Base-by-base conservation (phyloP, 1,140 invertebrate genomes). In the Ptiloglossa arizonensis region DNA sequence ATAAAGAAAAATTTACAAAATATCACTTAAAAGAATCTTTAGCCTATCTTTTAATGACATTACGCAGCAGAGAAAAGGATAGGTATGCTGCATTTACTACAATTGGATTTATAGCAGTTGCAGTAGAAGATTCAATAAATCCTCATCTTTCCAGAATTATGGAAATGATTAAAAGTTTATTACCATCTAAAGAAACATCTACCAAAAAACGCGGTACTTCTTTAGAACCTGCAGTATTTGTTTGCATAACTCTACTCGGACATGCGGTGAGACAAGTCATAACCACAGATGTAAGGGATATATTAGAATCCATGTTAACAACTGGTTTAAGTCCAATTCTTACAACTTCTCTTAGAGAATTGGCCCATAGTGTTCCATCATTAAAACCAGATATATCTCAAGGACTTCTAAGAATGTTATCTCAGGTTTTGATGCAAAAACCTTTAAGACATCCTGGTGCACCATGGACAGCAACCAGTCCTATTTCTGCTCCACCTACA, bases 341-440 rank as follows among this genome's bases (percentile, higher is more conserved):
- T 32, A 99, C 98, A 0, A 96, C 97, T 11, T 98, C 97, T 44
- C 92, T 99, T 19, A 94, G 97, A 71, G 98, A 99, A 90, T 92
- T 99, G 24, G 97, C 98, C 22, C 95, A 95, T 78, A 96, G 96
- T 89, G 96, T 99, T 59, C 98, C 98, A 11, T 93, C 95, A 56
- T 93, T 99, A 4, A 98, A 97, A 91, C 94, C 95, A 44, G 96
- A 98, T 87, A 98, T 99, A 87, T 98, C 98, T 56, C 97, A 99
- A 87, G 97, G 98, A 24, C 91, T 98, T 29, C 91, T 98, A 22
- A 96, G 97, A 87, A 98, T 98, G 93, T 88, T 98, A 0, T 97
- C 96, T 1, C 93, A 97, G 76, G 96, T 99, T 24, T 91, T 99
- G 24, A 97, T 99, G 95, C 97, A 98, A 83, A 96, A 97, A 87